These are phyloP conservation scores for Stichodactyla helianthus DNA, from an alignment of 64 coral and sea anemone genomes.

Conservation along the genomic window DNA sequence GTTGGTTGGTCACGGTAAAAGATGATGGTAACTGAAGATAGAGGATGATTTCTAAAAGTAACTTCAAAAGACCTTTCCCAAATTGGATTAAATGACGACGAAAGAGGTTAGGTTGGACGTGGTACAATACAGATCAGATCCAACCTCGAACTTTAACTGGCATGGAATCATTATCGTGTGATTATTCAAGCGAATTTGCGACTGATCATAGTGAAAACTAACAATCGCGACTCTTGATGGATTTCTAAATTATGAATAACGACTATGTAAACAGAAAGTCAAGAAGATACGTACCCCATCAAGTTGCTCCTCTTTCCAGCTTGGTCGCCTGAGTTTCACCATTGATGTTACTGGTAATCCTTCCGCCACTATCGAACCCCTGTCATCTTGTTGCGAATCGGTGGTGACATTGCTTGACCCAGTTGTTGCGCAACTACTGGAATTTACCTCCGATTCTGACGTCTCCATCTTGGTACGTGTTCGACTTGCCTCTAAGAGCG, in stretches of 20 bases:
- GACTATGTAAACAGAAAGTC: not conserved
- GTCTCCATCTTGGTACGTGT: conserved; percentile 35
- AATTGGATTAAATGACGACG: too few species aligned
- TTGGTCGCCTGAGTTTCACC: conserved; percentile 66
- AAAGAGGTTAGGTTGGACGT: too few species aligned
- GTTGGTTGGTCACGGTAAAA: not conserved
- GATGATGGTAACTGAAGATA: not conserved
- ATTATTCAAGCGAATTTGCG: too few species aligned
- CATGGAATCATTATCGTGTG: too few species aligned
- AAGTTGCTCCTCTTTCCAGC: conserved; percentile 66
- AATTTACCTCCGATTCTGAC: conserved; percentile 22
- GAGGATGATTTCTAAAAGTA: too few species aligned
- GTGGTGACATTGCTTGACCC: conserved; percentile 31
- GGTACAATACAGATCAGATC: too few species aligned
- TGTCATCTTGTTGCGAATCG: conserved; percentile 20
- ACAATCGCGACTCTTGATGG: too few species aligned
- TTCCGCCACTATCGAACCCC: conserved; percentile 67
- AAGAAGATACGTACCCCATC: conserved; percentile 22
- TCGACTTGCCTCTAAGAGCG: conserved; percentile 51
- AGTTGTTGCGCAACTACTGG: conserved; percentile 27
- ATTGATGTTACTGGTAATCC: conserved; percentile 59
- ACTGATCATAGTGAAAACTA: too few species aligned
- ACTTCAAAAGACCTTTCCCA: too few species aligned
- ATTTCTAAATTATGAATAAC: not conserved
- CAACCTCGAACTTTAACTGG: too few species aligned